phyloP scores from a whole-genome alignment of 2,797 vertebrate genomes.

The Hippoglossus hippoglossus region DNA sequence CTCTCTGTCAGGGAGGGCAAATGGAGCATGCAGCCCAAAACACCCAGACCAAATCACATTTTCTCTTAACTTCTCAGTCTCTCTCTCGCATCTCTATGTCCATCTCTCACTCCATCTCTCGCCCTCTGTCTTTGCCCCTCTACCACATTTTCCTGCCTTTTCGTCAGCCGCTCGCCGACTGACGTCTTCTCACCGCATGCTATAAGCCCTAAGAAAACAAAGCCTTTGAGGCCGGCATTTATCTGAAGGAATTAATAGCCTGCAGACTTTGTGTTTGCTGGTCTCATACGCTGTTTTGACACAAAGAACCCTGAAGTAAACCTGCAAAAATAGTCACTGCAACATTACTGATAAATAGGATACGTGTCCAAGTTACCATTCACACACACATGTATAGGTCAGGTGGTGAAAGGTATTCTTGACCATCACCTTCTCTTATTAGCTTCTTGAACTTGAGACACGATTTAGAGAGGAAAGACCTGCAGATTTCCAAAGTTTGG shows the following conservation, averaged over 20 bases:
- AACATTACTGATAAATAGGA: background rate
- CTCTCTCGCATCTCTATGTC: slow-evolving; percentile 64
- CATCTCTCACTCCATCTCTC: slow-evolving; percentile 47
- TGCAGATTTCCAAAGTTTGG: no score
- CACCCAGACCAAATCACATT: slow-evolving; percentile 82
- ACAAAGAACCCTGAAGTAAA: slow-evolving; percentile 10
- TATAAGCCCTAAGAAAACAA: slow-evolving; percentile 59
- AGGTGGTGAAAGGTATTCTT: background rate
- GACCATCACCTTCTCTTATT: slow-evolving; percentile 1
- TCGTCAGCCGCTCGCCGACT: slow-evolving; percentile 39
- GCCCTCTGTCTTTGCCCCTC: slow-evolving; percentile 34
- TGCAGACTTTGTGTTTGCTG: slow-evolving; percentile 53
- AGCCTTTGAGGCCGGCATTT: slow-evolving; percentile 61
- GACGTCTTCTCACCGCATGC: slow-evolving; percentile 34
- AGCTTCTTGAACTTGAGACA: background rate
- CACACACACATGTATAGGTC: background rate
- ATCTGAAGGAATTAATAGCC: slow-evolving; percentile 55
- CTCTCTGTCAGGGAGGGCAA: slow-evolving; percentile 83
- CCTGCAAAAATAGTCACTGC: slow-evolving; percentile 8
- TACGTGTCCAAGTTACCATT: no score
- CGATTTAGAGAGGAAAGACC: no score
- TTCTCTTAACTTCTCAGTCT: slow-evolving; percentile 74
- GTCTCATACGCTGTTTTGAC: slow-evolving; percentile 22
- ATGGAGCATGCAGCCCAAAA: slow-evolving; percentile 83
- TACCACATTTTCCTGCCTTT: slow-evolving; percentile 50